Conservation (phyloP, 2,888 invertebrate genomes). For the Philereme transversata region DNA sequence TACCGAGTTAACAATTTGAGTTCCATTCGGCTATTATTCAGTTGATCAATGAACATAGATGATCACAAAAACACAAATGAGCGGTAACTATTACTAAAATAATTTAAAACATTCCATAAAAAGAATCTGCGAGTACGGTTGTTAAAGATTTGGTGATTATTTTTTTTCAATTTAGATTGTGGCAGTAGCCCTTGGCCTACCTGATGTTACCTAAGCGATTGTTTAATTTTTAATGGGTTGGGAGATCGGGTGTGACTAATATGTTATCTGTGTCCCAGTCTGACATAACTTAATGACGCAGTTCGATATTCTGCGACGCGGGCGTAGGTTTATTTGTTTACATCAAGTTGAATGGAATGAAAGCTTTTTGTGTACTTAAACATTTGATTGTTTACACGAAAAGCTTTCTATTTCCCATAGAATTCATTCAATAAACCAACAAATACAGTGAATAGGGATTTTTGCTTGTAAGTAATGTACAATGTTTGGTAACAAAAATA, state of each 20-base stretch:
- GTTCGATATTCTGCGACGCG: slow-evolving; percentile 12
- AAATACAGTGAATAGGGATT: background rate
- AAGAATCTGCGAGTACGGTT: no score
- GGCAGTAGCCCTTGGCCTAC: no score
- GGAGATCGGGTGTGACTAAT: slow-evolving; percentile 1
- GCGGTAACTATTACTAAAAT: no score
- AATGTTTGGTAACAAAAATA: no score
- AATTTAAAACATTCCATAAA: no score
- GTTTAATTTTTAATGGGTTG: background rate
- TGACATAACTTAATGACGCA: slow-evolving; percentile 14
- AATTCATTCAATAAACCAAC: background rate
- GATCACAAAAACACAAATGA: no score
- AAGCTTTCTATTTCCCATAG: background rate
- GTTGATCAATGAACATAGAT: no score
- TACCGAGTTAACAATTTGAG: no score
- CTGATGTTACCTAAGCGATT: no score
- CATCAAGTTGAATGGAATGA: background rate
- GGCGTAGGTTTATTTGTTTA: slow-evolving; percentile 4
- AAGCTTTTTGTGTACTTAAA: slow-evolving; percentile 4
- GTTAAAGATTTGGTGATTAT: no score
- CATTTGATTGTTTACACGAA: background rate
- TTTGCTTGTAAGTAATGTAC: background rate
- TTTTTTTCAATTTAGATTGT: no score
- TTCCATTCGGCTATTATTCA: no score
- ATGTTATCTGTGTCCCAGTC: slow-evolving; percentile 11